Percentiles rank a stretch among this genome's conserved stretches.
These are phyloP conservation scores for Rhagonycha lutea DNA, from an alignment of 2,888 invertebrate genomes.

Conservation along the genomic window DNA sequence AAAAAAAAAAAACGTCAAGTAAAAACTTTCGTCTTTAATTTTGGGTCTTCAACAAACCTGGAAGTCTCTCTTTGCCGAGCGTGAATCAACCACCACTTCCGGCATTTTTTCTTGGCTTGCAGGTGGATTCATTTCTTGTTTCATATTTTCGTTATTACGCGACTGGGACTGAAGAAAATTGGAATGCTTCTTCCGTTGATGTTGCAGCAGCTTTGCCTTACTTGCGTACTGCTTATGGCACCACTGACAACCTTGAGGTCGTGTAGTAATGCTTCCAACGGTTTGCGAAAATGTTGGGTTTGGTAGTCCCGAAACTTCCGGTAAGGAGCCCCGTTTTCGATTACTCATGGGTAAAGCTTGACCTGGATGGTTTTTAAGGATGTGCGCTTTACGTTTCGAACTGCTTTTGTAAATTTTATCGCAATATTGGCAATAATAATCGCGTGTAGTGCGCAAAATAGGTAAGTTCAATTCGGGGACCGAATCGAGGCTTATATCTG, in stretches of 20 bases:
- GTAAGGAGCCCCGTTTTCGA: slow-evolving; percentile 42
- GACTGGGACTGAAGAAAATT: slow-evolving; percentile 47
- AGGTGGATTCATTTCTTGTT: background rate
- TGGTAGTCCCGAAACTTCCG: slow-evolving; percentile 54
- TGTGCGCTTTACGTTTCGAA: slow-evolving; percentile 82
- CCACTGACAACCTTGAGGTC: slow-evolving; percentile 74
- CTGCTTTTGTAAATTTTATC: slow-evolving; percentile 82
- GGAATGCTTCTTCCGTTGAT: slow-evolving; percentile 68
- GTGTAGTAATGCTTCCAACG: slow-evolving; percentile 73
- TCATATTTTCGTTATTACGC: slow-evolving; percentile 2
- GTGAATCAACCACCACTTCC: background rate
- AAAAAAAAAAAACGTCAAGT: background rate
- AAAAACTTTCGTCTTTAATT: background rate
- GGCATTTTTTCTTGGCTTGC: background rate
- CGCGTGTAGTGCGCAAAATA: slow-evolving; percentile 74
- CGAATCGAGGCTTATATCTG: slow-evolving; percentile 65
- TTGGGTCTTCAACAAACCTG: background rate
- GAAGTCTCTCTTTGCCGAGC: background rate
- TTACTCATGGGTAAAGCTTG: slow-evolving; percentile 65
- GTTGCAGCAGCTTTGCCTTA: slow-evolving; percentile 72
- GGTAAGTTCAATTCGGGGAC: slow-evolving; percentile 78
- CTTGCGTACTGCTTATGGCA: slow-evolving; percentile 89
- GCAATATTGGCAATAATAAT: slow-evolving; percentile 85
- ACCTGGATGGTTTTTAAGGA: slow-evolving; percentile 83
- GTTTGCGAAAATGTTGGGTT: slow-evolving; percentile 70